Evolutionary conservation across 2,888 invertebrate species (phyloP), one percentile per base, ranked within the genome.

Genomic region (Agonopterix subpropinquella): DNA sequence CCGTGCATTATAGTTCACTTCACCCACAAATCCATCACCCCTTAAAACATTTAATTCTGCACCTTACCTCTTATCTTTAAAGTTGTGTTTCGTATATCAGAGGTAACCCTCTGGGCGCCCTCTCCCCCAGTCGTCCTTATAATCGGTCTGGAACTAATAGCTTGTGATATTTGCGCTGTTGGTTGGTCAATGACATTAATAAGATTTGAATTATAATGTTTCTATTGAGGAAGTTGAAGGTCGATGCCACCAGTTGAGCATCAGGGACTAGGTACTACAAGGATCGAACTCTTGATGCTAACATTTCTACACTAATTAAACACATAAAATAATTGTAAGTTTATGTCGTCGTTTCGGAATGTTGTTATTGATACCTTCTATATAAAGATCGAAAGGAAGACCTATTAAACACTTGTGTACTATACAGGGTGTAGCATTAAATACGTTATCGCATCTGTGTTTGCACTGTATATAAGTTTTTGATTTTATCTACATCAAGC

Each of bases 91-190:
- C 39, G 39, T 39, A 4, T 28, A 28, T 5, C 5, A 28, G 5
- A 28, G 28, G 28, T 28, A 28, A 28, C 7, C 28, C 28, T 28
- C 28, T 28, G 28, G 28, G 28, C 28, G 66, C 77, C 76, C 78
- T 76, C 77, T 59, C 77, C 74, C 78, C 53, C 67, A 67, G 72
- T 18, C 18, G 18, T 28, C 28, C 64, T 69, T 64, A 57, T 76
- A 73, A 77, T 78, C 76, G 67, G 83, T 76, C 77, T 81, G 80
- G 73, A 69, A 74, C 67, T 80, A 81, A 84, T 82, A 70, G 69
- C 62, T 69, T 67, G 64, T 73, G 76, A 75, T 73, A 70, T 69
- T 72, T 74, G 66, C 61, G 56, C 61, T 59, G 50, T 56, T 61
- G 54, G 59, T 65, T 57, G 53, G 58, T 58, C 52, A 55, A 51